phyloP scores from a whole-genome alignment of 2,888 invertebrate species.

The Pammene fasciana region DNA sequence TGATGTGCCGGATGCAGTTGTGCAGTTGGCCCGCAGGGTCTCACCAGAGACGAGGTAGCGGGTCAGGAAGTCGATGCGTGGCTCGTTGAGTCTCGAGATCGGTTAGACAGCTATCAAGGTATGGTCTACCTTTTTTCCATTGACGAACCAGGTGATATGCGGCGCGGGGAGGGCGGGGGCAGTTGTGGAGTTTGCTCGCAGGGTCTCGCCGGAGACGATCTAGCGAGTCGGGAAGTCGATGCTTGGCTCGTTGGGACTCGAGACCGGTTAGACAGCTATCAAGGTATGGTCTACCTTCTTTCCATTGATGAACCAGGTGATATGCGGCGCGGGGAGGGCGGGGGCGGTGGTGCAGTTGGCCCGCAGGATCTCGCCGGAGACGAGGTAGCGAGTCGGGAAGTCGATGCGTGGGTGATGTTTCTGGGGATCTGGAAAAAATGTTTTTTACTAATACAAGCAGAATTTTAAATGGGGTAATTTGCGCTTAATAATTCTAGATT shows the following conservation, averaged over 20 bases:
- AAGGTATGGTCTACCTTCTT: conserved; percentile 81
- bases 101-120: background rate
- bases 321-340: conserved; percentile 88
- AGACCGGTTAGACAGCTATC: background rate
- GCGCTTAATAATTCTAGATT: too few species aligned
- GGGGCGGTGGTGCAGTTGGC: conserved; percentile 86
- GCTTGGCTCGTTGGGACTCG: too few species aligned
- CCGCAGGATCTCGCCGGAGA: conserved; percentile 72
- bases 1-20: conserved; percentile 88
- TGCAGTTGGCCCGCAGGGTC: conserved; percentile 77
- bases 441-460: background rate
- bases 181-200: conserved; percentile 83
- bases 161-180: conserved; percentile 88
- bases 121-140: conserved; percentile 85
- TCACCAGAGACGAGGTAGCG: conserved; percentile 74
- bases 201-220: conserved; percentile 73
- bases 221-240: conserved; percentile 76
- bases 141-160: conserved; percentile 90
- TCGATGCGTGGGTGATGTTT: conserved; percentile 79
- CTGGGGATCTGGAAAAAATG: conserved; percentile 67
- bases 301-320: conserved; percentile 91
- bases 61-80: conserved; percentile 76
- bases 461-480: background rate
- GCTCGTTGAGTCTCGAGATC: too few species aligned
- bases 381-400: conserved; percentile 72